Conservation (phyloP, 2,888 invertebrate species). For the Cephus pygmeus region DNA sequence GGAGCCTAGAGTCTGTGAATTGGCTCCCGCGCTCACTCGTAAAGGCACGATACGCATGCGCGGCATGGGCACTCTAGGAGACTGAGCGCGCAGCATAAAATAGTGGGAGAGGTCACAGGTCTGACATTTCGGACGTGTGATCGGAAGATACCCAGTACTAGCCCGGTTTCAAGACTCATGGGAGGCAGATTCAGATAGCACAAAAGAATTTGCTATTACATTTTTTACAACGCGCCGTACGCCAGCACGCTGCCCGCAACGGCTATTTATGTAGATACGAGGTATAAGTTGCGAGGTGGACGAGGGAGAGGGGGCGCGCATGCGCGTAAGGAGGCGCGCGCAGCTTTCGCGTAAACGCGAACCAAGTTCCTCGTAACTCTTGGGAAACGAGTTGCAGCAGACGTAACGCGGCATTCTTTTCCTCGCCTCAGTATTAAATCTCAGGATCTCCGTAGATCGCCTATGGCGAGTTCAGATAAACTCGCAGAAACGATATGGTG, state of each 20-base stretch:
- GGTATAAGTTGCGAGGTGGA: not conserved
- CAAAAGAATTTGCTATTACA: slow-evolving; percentile 19
- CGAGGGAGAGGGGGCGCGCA: not conserved
- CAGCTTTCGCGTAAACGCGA: not conserved
- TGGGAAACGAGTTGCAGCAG: not conserved
- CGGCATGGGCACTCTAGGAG: not conserved
- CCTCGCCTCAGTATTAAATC: not conserved
- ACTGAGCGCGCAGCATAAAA: slow-evolving; percentile 33
- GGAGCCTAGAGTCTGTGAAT: slow-evolving; percentile 38
- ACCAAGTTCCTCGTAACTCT: not conserved
- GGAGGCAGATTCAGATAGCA: slow-evolving; percentile 39
- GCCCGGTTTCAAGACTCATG: slow-evolving; percentile 26
- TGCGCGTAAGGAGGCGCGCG: not conserved
- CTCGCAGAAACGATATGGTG: not conserved
- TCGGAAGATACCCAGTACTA: slow-evolving; percentile 44
- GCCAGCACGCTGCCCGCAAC: not conserved
- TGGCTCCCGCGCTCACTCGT: not conserved
- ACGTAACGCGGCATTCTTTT: not conserved
- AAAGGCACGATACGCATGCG: not conserved
- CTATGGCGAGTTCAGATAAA: not conserved
- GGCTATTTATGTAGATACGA: not conserved
- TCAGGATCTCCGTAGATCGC: not conserved
- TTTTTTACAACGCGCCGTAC: slow-evolving; percentile 6
- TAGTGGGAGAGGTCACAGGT: slow-evolving; percentile 51
- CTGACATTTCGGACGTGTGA: slow-evolving; percentile 59